phyloP scores from a whole-genome alignment of 2,797 vertebrate species.

The Muscicapa striata region DNA sequence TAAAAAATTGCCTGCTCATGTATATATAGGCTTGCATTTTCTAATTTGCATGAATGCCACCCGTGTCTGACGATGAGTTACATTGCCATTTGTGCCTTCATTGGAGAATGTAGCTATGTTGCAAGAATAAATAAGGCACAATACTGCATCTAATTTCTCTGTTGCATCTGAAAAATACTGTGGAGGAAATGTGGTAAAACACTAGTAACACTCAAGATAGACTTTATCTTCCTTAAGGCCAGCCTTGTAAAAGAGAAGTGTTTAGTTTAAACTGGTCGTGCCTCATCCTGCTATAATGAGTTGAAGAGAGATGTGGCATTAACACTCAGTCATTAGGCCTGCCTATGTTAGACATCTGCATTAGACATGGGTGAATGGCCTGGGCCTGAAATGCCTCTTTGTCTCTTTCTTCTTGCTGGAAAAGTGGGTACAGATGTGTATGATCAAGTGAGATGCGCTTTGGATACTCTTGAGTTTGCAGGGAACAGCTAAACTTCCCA shows the following conservation, averaged over 20 bases:
- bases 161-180: not conserved
- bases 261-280: not conserved
- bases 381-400: not conserved
- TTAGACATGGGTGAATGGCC: not conserved
- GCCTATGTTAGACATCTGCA: not conserved
- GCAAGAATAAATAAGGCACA: not conserved
- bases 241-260: not conserved
- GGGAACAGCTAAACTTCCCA: not conserved
- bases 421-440: not conserved
- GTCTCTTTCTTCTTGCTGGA: not conserved
- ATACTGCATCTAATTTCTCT: not conserved
- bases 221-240: not conserved
- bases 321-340: not conserved
- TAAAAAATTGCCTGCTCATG: not conserved
- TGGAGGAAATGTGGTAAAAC: not conserved
- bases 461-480: not conserved
- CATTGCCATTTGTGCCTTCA: not conserved
- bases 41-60: rapidly evolving
- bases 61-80: not conserved
- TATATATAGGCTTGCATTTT: not conserved
- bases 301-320: not conserved
- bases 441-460: not conserved
- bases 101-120: not conserved
- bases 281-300: not conserved
- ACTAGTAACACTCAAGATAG: not conserved